Conservation (phyloP, 2,797 vertebrate species). For the Gallirallus australis region DNA sequence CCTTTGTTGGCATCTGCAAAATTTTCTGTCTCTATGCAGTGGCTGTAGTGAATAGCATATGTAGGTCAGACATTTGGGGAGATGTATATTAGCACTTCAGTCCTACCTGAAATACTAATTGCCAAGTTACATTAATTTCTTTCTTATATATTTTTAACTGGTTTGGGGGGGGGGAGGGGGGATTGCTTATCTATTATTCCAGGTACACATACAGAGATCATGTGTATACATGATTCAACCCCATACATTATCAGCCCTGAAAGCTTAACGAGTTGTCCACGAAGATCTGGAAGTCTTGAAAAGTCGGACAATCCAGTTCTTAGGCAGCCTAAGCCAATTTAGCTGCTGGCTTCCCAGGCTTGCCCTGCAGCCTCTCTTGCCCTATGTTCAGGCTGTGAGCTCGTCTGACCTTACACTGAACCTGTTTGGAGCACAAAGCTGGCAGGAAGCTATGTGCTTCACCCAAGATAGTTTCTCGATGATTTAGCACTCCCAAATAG, state of each 20-base stretch:
- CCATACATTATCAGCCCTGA: neutral
- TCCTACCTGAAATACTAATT: neutral
- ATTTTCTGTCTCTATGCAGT: neutral
- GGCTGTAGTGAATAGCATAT: neutral
- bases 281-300: neutral
- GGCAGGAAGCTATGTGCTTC: neutral
- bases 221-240: neutral
- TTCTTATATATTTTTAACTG: neutral
- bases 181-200: neutral
- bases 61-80: neutral
- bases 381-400: neutral
- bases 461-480: conserved; percentile 24
- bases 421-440: conserved; percentile 26
- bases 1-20: neutral
- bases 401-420: conserved; percentile 62
- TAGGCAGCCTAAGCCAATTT: conserved; percentile 1
- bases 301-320: conserved; percentile 31
- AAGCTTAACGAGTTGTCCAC: neutral
- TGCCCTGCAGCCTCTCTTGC: conserved; percentile 20
- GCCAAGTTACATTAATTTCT: neutral
- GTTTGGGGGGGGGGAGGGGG: neutral
- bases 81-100: neutral
- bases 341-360: neutral
- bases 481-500: conserved; percentile 40
- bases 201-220: neutral